Percentiles rank a stretch among this genome's conserved stretches.
Evolutionary conservation across 2,888 invertebrate species (phyloP).

Genomic region (Brachycybe producta): DNA sequence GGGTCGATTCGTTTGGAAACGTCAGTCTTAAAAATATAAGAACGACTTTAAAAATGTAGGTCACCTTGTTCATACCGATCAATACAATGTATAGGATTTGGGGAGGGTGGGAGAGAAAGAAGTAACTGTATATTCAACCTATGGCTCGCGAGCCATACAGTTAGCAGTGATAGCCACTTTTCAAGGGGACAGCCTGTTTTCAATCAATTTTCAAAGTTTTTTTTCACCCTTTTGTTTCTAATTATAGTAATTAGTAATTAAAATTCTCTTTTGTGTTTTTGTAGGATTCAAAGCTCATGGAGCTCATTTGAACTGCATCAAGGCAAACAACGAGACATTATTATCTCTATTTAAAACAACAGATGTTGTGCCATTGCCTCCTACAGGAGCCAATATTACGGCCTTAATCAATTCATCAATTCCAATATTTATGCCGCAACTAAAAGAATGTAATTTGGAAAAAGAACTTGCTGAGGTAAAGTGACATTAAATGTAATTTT

Average conservation of each 20-base stretch:
- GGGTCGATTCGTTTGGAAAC: no score
- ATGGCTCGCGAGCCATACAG: no score
- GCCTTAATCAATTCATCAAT: constrained; percentile 23
- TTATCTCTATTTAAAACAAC: constrained; percentile 24
- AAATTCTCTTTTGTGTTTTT: constrained; percentile 12
- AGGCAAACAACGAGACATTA: constrained; percentile 45
- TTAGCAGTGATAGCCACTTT: no score
- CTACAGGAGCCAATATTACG: constrained; percentile 23
- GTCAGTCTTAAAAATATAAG: no score
- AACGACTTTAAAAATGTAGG: no score
- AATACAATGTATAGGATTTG: no score
- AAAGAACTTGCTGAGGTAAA: constrained; percentile 78
- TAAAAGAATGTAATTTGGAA: constrained; percentile 67
- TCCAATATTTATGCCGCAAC: constrained; percentile 30
- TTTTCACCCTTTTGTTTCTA: constrained; percentile 3
- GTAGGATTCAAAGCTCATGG: constrained; percentile 70
- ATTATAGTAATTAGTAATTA: background rate
- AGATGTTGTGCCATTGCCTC: constrained; percentile 20
- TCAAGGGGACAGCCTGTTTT: no score
- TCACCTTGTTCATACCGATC: no score
- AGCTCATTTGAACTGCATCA: constrained; percentile 63
- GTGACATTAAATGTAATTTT: background rate
- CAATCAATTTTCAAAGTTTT: background rate
- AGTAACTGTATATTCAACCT: no score
- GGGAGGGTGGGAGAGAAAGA: no score